Conservation (phyloP, 1,140 invertebrate species). For the Oscheius sp. region DNA sequence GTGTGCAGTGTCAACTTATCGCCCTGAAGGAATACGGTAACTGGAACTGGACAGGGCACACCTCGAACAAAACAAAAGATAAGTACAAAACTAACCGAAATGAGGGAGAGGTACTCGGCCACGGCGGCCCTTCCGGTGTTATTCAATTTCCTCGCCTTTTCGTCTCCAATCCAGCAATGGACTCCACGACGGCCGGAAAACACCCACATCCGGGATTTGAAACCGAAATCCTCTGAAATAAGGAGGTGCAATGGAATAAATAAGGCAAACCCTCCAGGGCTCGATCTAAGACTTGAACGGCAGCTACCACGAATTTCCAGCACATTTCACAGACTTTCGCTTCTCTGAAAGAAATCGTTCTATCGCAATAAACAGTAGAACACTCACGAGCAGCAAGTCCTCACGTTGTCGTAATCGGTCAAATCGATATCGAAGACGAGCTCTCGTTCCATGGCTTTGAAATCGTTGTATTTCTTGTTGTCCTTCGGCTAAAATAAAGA, state of each 20-base stretch:
- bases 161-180: constrained; percentile 95
- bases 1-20: background rate
- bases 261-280: constrained; percentile 72
- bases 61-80: too few species aligned
- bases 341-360: constrained; percentile 65
- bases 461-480: constrained; percentile 65
- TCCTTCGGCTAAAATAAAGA: constrained; percentile 67
- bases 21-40: background rate
- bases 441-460: constrained; percentile 75
- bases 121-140: constrained; percentile 70
- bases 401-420: constrained; percentile 96
- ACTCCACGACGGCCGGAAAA: constrained; percentile 93
- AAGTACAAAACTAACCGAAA: constrained; percentile 32
- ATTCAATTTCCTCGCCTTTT: constrained; percentile 74
- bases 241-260: too few species aligned
- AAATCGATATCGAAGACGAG: constrained; percentile 99
- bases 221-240: constrained; percentile 85
- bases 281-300: constrained; percentile 82
- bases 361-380: background rate
- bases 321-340: constrained; percentile 86
- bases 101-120: constrained; percentile 78
- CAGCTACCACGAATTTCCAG: constrained; percentile 94
- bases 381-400: constrained; percentile 73
- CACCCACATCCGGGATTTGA: constrained; percentile 86
- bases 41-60: too few species aligned